These are phyloP conservation scores for Cydia fagiglandana DNA, from an alignment of 1,140 invertebrate species.

Conservation along the genomic window DNA sequence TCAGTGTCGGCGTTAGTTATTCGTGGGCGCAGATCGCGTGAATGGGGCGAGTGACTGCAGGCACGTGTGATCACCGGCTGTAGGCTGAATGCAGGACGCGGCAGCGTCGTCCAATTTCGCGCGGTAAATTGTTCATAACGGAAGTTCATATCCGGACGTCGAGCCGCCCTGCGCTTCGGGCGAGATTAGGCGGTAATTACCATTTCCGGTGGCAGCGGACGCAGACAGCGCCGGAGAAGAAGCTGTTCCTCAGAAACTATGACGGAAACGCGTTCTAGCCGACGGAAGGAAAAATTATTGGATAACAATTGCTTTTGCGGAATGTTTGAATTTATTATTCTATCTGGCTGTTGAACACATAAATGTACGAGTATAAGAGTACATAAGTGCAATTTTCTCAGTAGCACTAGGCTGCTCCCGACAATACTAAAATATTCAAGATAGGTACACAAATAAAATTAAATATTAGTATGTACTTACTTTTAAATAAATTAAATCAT, in stretches of 20 bases:
- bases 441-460: too few species aligned
- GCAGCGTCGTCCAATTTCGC: constrained; percentile 79
- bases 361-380: background rate
- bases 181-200: constrained; percentile 82
- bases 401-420: background rate
- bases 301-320: constrained; percentile 43
- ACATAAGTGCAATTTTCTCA: background rate
- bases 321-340: constrained; percentile 43
- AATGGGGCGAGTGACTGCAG: constrained; percentile 53
- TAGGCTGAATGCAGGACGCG: constrained; percentile 68
- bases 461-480: too few species aligned
- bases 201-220: constrained; percentile 78
- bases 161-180: constrained; percentile 69
- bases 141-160: constrained; percentile 82
- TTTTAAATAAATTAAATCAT: too few species aligned
- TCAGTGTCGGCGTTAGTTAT: constrained; percentile 56
- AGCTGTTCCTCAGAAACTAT: constrained; percentile 52
- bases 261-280: constrained; percentile 50
- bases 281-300: constrained; percentile 55
- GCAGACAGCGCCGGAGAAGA: constrained; percentile 68
- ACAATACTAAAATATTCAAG: too few species aligned
- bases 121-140: constrained; percentile 83
- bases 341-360: constrained; percentile 32
- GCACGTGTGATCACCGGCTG: constrained; percentile 57
- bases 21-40: constrained; percentile 53